Percentiles rank a stretch among this genome's conserved stretches.
Conservation (phyloP, 1,140 invertebrate genomes). For the Drosophila pseudoobscura region DNA sequence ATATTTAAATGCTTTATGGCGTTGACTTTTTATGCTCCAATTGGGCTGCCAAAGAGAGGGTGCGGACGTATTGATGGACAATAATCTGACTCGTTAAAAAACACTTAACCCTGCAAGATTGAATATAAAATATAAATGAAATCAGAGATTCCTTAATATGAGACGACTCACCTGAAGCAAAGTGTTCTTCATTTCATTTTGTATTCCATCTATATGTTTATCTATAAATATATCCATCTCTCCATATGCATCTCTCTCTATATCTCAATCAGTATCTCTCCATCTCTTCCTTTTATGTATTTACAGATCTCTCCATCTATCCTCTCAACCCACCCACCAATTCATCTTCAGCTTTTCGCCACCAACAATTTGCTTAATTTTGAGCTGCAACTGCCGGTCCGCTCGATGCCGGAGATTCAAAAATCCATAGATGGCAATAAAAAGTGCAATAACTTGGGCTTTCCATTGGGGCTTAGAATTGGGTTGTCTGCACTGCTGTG, state of each 20-base stretch:
- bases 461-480: constrained; percentile 27
- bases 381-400: constrained; percentile 56
- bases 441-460: constrained; percentile 55
- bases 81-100: constrained; percentile 48
- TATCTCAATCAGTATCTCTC: too few relatives aligned
- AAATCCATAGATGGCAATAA: constrained; percentile 42
- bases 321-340: constrained; percentile 26
- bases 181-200: too few relatives aligned
- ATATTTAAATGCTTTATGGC: constrained; percentile 12
- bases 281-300: constrained; percentile 4
- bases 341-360: constrained; percentile 37
- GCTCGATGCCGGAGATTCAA: constrained; percentile 31
- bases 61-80: constrained; percentile 72
- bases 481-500: constrained; percentile 30
- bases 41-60: constrained; percentile 14
- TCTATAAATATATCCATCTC: not conserved
- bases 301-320: constrained; percentile 10
- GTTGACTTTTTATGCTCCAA: constrained; percentile 18
- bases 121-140: not conserved
- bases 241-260: not conserved
- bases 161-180: not conserved
- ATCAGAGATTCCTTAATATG: not conserved
- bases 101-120: constrained; percentile 24
- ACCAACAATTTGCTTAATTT: constrained; percentile 51
- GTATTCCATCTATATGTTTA: too few relatives aligned